Evolutionary conservation across 1,140 invertebrate species (phyloP), one percentile per base, ranked within the genome.

Genomic region (Dufourea novaeangliae): DNA sequence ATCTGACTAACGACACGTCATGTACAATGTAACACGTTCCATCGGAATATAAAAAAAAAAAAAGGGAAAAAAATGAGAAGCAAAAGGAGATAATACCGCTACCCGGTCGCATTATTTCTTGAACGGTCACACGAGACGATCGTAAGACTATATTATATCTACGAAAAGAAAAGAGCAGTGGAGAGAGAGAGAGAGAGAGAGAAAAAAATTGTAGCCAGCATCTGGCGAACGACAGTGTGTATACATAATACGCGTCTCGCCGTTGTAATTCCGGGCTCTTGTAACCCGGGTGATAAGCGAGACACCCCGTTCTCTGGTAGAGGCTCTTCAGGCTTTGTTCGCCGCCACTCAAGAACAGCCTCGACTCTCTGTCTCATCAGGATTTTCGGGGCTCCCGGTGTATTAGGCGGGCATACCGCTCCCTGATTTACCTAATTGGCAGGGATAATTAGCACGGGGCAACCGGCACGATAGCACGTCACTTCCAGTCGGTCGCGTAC

Each of bases 401-500:
- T 52, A 79, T 83, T 83, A 83, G 80, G 52, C 64, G 50, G 20
- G 20, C 12, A 20, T 7, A 50, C 73, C 72, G 50, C 74, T n/a
- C 68, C 41, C 62, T 70, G 70, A 83, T 88, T 88, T 84, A 80
- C 82, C 83, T 90, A 89, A 89, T 89, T 88, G 87, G 70, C 83
- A 83, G 68, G 82, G 81, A 61, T 89, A 87, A 89, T 90, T 90
- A 89, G 84, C 85, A 78, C n/a, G n/a, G 67, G 78, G 84, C 74
- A 87, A 87, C 83, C 78, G 74, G 80, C 17, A 61, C 78, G 78
- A 86, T 87, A 81, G 80, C 88, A 73, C 80, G 83, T 88, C 86
- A 87, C 87, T 86, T 83, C 81, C 87, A 84, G 80, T 62, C 54
- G 72, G 50, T 12, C 32, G 41, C 61, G 54, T 56, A 57, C 56